These are phyloP conservation scores for Himalopsyche japonica DNA, from an alignment of 2,888 invertebrate genomes.

Conservation along the genomic window DNA sequence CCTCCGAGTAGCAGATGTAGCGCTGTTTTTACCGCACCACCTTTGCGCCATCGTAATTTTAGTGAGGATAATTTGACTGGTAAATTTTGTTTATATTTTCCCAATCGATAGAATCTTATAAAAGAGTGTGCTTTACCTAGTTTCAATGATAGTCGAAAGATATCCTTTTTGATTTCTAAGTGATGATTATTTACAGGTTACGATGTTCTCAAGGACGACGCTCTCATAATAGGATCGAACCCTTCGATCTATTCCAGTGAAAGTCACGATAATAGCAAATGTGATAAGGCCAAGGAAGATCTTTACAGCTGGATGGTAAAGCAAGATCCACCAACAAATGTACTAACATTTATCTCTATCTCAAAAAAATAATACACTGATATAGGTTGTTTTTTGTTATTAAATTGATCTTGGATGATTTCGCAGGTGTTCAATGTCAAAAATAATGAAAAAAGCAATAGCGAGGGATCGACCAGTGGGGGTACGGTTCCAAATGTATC, in stretches of 20 bases:
- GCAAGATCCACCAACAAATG: conserved; percentile 63
- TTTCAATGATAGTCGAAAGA: conserved; percentile 4
- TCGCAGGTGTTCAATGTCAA: conserved; percentile 17
- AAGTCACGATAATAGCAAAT: conserved; percentile 57
- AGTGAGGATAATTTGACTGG: conserved; percentile 59
- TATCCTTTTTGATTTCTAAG: background rate
- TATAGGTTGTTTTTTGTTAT: background rate
- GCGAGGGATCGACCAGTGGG: background rate
- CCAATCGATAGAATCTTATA: background rate
- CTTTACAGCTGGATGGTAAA: conserved; percentile 97
- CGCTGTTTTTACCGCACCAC: conserved; percentile 74
- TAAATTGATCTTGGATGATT: background rate
- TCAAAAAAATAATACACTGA: background rate
- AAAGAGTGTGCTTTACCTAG: conserved; percentile 9
- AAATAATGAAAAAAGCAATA: background rate
- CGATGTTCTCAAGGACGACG: conserved; percentile 72
- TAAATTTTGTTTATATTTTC: conserved; percentile 44
- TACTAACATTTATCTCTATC: background rate
- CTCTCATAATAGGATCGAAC: conserved; percentile 69
- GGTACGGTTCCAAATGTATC: background rate
- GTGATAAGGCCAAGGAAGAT: conserved; percentile 74
- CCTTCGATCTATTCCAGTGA: conserved; percentile 63
- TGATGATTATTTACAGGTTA: conserved; percentile 61
- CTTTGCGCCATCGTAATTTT: conserved; percentile 62
- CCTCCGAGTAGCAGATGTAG: conserved; percentile 76